Conservation (phyloP, 2,113 vertebrate species). For the Thermophis baileyi region DNA sequence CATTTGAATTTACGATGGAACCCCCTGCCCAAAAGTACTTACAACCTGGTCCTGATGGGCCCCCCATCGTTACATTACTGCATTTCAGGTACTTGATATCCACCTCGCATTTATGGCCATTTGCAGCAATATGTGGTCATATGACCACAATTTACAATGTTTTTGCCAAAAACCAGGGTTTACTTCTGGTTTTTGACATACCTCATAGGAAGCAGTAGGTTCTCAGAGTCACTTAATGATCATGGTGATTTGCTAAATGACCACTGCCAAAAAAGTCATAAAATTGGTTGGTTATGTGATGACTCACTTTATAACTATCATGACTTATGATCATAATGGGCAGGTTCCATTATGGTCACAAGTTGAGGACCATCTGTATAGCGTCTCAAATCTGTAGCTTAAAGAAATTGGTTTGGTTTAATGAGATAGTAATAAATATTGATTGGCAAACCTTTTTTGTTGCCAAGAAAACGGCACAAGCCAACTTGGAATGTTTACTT, state of each 20-base stretch:
- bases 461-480: background rate
- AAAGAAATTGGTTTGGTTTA: background rate
- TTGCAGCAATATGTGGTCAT: background rate
- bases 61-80: background rate
- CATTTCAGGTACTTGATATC: background rate
- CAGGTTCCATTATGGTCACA: background rate
- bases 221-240: background rate
- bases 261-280: background rate
- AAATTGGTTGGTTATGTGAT: background rate
- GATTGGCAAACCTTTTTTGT: background rate
- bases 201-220: background rate
- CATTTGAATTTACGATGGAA: background rate
- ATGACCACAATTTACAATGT: background rate
- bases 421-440: background rate
- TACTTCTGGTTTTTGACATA: background rate
- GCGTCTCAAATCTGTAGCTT: background rate
- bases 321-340: background rate
- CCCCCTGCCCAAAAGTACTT: background rate
- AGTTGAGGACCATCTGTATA: background rate
- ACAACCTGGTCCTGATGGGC: background rate
- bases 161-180: background rate
- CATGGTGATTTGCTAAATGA: background rate
- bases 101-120: background rate
- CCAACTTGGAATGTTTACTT: background rate
- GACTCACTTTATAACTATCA: background rate